Percentiles rank a stretch among this genome's conserved stretches.
These are phyloP conservation scores for Uropetala carovei DNA, from an alignment of 2,888 invertebrate species.

Conservation along the genomic window DNA sequence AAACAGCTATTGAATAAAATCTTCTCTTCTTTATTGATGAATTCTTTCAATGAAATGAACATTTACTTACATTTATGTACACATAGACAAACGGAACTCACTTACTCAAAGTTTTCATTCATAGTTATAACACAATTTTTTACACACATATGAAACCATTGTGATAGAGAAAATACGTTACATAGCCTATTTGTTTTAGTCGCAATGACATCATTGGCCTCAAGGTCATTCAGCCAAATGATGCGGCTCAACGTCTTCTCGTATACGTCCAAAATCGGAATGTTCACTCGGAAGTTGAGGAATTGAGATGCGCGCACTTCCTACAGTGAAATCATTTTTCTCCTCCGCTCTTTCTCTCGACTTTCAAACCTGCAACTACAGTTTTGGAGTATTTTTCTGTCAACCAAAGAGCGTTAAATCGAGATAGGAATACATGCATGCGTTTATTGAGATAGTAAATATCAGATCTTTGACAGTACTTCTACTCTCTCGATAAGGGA, in stretches of 20 bases:
- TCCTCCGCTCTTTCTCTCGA: neutral
- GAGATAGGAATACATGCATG: neutral
- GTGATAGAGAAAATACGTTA: conserved; percentile 50
- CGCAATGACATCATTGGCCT: neutral
- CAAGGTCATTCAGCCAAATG: neutral
- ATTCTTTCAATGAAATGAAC: conserved; percentile 41
- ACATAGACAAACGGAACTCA: conserved; percentile 57
- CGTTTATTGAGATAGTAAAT: neutral
- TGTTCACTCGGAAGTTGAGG: neutral
- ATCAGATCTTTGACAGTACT: neutral
- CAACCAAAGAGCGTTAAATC: neutral
- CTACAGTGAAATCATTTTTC: too few relatives aligned
- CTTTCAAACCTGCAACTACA: neutral
- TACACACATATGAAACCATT: conserved; percentile 44
- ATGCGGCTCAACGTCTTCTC: neutral
- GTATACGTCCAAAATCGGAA: neutral
- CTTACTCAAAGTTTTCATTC: conserved; percentile 29
- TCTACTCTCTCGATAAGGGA: neutral
- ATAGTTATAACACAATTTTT: conserved; percentile 37
- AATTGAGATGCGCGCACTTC: neutral
- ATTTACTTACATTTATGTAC: conserved; percentile 58
- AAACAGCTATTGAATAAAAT: neutral
- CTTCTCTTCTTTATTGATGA: conserved; percentile 56
- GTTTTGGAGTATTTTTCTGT: neutral
- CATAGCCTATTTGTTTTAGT: conserved; percentile 48